Evolutionary conservation across 1,140 invertebrate species (phyloP), one percentile per base, ranked within the genome.

Genomic region (Frieseomelitta varia): DNA sequence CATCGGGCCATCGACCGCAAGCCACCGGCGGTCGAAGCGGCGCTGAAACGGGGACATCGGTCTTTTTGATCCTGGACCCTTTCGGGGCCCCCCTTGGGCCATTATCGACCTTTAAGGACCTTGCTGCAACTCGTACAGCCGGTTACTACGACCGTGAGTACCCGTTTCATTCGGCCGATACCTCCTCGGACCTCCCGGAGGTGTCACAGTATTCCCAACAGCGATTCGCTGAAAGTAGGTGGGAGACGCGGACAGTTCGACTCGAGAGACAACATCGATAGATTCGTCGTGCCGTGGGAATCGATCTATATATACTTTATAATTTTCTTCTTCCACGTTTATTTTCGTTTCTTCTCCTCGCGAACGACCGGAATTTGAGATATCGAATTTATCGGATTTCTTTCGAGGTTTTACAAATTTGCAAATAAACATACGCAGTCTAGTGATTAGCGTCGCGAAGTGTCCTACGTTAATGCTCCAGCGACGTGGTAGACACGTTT

Each of bases 31-130:
- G 74, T 76, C 78, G 84, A 78, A 56, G 82, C 67, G 76, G 86
- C 88, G 81, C 81, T 75, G 76, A 90, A 91, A 92, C 91, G 88
- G 90, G 90, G 92, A 91, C 91, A 92, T 91, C 92, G 91, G 84
- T 90, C 87, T 88, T 85, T 88, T 91, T 92, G 91, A 86, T 92
- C 91, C 89, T 85, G 86, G 87, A 65, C 81, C 85, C 85, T 84
- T 81, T 73, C 69, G 67, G 86, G 85, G n/a, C n/a, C 82, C 90
- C 81, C 81, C 67, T 81, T 83, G 86, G 86, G 87, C 92, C 86
- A 93, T 93, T 93, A 93, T 92, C 92, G 92, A 92, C 92, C 92
- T 93, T 92, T 92, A 92, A 93, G 92, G 92, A 92, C 92, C 92
- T 93, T 92, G 91, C 92, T 89, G 92, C 92, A 91, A 90, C 91